Conservation (phyloP, 2,888 invertebrate genomes). For the Brachypterus glaber region DNA sequence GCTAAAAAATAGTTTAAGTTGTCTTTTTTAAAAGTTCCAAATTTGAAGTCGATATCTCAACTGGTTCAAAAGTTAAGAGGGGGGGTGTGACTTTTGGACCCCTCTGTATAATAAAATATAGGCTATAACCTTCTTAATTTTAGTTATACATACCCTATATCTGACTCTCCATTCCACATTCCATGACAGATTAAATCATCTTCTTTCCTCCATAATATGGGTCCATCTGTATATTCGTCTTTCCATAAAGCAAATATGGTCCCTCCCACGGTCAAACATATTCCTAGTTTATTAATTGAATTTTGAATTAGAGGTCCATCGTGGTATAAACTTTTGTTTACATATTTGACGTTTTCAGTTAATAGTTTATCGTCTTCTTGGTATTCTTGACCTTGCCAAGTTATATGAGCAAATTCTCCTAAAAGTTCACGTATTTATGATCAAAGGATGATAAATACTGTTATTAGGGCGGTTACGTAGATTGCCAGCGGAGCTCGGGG, state of each 20-base stretch:
- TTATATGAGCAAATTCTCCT: slow-evolving; percentile 1
- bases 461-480: too few relatives aligned
- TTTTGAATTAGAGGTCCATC: slow-evolving; percentile 54
- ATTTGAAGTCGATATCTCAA: too few relatives aligned
- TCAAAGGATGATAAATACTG: too few relatives aligned
- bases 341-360: slow-evolving; percentile 49
- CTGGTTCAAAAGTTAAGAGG: too few relatives aligned
- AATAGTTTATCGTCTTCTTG: not conserved
- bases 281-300: slow-evolving; percentile 8
- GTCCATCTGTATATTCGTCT: slow-evolving; percentile 50
- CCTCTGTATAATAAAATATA: too few relatives aligned
- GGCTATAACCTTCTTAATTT: too few relatives aligned
- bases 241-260: slow-evolving; percentile 36
- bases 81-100: too few relatives aligned
- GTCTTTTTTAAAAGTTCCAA: too few relatives aligned
- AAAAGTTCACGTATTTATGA: too few relatives aligned
- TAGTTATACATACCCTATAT: too few relatives aligned
- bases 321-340: slow-evolving; percentile 44
- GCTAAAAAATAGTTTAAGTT: too few relatives aligned
- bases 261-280: slow-evolving; percentile 30
- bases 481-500: too few relatives aligned
- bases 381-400: not conserved
- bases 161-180: slow-evolving; percentile 71
- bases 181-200: slow-evolving; percentile 51
- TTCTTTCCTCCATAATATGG: slow-evolving; percentile 58